A percentile compares a stretch with the other conserved stretches of the same genome.
phyloP scores from a whole-genome alignment of 2,888 invertebrate species.

The Elmis aenea region DNA sequence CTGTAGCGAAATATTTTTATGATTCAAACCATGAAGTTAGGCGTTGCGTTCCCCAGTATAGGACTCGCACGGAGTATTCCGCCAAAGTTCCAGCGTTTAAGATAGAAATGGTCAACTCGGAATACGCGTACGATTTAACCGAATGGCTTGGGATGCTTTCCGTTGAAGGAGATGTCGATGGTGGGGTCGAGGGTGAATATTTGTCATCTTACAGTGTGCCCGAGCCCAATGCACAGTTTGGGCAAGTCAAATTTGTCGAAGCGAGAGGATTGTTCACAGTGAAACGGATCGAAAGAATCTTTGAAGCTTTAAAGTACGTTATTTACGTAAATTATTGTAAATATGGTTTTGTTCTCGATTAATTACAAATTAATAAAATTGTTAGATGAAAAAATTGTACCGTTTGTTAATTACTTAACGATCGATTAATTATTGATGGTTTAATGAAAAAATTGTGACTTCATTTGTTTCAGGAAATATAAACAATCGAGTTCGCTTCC shows the following conservation, averaged over 20 bases:
- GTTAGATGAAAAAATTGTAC: too few relatives aligned
- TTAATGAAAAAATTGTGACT: too few relatives aligned
- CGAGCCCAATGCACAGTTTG: slow-evolving; percentile 35
- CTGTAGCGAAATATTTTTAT: slow-evolving; percentile 54
- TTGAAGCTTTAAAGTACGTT: slow-evolving; percentile 39
- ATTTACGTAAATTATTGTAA: neutral
- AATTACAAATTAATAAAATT: too few relatives aligned
- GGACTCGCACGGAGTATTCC: slow-evolving; percentile 38
- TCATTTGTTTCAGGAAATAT: too few relatives aligned
- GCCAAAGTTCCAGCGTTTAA: slow-evolving; percentile 43
- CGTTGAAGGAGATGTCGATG: slow-evolving; percentile 43
- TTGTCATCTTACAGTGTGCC: slow-evolving; percentile 45
- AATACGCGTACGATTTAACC: slow-evolving; percentile 41
- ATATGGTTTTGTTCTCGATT: too few relatives aligned
- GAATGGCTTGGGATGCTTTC: slow-evolving; percentile 56
- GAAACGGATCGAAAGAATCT: slow-evolving; percentile 41
- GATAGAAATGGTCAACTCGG: slow-evolving; percentile 27
- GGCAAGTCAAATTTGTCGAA: slow-evolving; percentile 44
- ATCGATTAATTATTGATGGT: too few relatives aligned
- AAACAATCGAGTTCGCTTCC: neutral
- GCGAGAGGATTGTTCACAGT: slow-evolving; percentile 52
- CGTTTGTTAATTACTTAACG: too few relatives aligned
- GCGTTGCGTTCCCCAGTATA: slow-evolving; percentile 44
- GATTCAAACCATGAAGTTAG: slow-evolving; percentile 46
- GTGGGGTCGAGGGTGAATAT: slow-evolving; percentile 36